A percentile compares a stretch with the other conserved stretches of the same genome.
These are phyloP conservation scores for Anneissia japonica DNA, from an alignment of 35 echinoderm and acorn worm genomes.

Conservation along the genomic window DNA sequence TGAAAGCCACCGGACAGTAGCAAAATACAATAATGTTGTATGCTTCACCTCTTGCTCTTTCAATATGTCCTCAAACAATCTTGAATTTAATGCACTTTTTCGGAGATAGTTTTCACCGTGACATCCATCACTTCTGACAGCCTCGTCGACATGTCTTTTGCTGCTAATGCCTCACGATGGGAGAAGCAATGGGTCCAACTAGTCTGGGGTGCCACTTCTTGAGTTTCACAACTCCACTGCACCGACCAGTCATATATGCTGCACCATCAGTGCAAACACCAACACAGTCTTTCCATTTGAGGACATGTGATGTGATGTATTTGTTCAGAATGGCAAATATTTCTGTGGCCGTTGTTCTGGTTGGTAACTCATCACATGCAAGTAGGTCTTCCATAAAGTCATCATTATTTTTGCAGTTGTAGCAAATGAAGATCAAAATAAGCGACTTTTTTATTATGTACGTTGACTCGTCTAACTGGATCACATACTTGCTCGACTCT, in stretches of 20 bases:
- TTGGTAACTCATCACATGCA: slow-evolving; percentile 18
- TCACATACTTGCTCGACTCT: slow-evolving; percentile 12
- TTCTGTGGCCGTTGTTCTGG: slow-evolving; percentile 13
- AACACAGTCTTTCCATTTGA: neutral
- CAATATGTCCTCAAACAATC: slow-evolving; percentile 8
- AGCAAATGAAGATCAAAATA: slow-evolving; percentile 25
- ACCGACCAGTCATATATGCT: slow-evolving; percentile 10
- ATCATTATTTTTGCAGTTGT: slow-evolving; percentile 6
- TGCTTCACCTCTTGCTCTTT: slow-evolving; percentile 20
- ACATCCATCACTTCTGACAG: slow-evolving; percentile 4
- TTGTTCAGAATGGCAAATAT: neutral
- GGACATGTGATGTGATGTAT: slow-evolving; percentile 4
- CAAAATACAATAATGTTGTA: slow-evolving; percentile 27
- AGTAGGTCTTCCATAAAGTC: slow-evolving; percentile 25
- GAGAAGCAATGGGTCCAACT: slow-evolving; percentile 15
- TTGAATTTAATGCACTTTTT: neutral
- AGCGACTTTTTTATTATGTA: slow-evolving; percentile 28
- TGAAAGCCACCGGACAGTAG: slow-evolving; percentile 15
- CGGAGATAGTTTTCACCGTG: slow-evolving; percentile 14
- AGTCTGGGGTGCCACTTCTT: slow-evolving; percentile 14
- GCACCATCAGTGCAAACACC: slow-evolving; percentile 3
- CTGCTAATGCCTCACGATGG: slow-evolving; percentile 9
- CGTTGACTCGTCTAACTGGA: slow-evolving; percentile 23
- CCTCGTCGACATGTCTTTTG: slow-evolving; percentile 3
- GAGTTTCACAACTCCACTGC: slow-evolving; percentile 16